Percentiles rank a stretch among this genome's conserved stretches.
phyloP scores from a whole-genome alignment of 2,797 vertebrate genomes.

The Artibeus lituratus region DNA sequence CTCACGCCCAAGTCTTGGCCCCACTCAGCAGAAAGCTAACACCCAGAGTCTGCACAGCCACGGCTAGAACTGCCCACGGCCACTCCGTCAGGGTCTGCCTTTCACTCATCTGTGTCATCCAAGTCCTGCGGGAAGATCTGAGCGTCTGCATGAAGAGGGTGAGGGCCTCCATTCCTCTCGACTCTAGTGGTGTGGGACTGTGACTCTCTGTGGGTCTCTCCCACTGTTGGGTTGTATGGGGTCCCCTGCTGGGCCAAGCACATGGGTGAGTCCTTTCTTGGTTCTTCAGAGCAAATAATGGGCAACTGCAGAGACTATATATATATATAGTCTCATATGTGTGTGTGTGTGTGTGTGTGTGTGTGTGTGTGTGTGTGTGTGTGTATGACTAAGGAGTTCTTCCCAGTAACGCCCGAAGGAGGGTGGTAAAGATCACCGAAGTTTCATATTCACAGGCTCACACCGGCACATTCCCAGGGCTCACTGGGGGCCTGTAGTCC shows the following conservation, averaged over 20 bases:
- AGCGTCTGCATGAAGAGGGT: background rate
- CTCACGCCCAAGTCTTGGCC: background rate
- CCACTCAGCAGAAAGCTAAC: background rate
- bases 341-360: too few relatives aligned
- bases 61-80: background rate
- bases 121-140: background rate
- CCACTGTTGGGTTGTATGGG: background rate
- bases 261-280: background rate
- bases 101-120: background rate
- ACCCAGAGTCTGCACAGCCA: fast-evolving
- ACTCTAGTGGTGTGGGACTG: background rate
- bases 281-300: background rate
- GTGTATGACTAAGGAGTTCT: background rate
- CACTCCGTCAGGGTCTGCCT: background rate
- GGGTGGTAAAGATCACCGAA: background rate
- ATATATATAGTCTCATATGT: too few relatives aligned
- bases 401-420: background rate
- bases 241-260: background rate
- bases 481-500: background rate
- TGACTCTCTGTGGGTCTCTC: background rate
- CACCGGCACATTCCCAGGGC: background rate
- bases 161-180: background rate
- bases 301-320: background rate
- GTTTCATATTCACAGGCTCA: background rate
- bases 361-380: too few relatives aligned